Evolutionary conservation across 1,140 invertebrate species (phyloP).

Genomic region (Leptinotarsa undecemlineata): DNA sequence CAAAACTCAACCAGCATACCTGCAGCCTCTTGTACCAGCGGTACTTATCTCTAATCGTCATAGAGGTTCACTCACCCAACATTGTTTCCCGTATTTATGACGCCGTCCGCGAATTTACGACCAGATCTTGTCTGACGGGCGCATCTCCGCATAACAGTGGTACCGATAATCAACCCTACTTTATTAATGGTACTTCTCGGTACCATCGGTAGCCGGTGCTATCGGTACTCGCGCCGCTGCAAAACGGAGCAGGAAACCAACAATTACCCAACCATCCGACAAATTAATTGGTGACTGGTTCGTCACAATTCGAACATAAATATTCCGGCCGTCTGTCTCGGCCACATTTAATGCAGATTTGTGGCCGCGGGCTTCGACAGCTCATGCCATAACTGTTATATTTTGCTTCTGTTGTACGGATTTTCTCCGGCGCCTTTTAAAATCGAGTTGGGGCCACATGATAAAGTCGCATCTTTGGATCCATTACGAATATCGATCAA

Average conservation of each 20-base stretch:
- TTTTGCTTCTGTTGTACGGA: conserved; percentile 26
- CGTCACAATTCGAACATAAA: conserved; percentile 40
- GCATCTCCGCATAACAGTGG: conserved; percentile 43
- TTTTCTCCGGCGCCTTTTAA: not conserved
- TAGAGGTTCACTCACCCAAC: conserved; percentile 44
- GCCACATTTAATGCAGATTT: conserved; percentile 44
- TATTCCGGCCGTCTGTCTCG: conserved; percentile 20
- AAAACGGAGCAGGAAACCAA: conserved; percentile 39
- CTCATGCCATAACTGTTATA: conserved; percentile 43
- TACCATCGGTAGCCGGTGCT: not conserved
- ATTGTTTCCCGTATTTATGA: conserved; percentile 46
- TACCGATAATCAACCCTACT: conserved; percentile 44
- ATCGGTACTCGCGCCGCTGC: not conserved
- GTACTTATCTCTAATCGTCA: conserved; percentile 10
- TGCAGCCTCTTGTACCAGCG: not conserved
- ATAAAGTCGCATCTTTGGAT: no score
- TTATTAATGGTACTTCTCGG: conserved; percentile 33
- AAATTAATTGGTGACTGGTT: conserved; percentile 49
- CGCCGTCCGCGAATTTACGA: conserved; percentile 22
- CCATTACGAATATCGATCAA: no score
- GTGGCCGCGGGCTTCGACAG: conserved; percentile 16
- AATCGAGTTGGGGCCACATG: no score
- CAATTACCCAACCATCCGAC: conserved; percentile 45
- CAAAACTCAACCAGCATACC: not conserved
- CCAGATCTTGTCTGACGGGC: conserved; percentile 39